phyloP scores from a whole-genome alignment of 2,888 invertebrate species.

The Entomobrya proxima region DNA sequence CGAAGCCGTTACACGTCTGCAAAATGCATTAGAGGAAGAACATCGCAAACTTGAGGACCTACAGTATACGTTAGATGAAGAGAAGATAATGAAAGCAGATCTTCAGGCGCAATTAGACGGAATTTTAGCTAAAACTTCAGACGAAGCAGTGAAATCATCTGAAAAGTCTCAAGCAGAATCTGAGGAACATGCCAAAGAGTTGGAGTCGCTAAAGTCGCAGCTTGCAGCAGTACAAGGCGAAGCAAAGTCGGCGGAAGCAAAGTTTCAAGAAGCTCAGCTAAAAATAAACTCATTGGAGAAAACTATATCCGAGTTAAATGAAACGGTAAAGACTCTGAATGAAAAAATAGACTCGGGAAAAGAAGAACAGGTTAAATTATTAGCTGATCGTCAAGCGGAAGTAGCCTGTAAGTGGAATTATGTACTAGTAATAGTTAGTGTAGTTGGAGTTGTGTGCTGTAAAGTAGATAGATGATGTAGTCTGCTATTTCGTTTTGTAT shows the following conservation, averaged over 20 bases:
- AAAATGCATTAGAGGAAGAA: conserved; percentile 83
- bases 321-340: conserved; percentile 40
- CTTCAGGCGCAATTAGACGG: conserved; percentile 81
- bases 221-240: conserved; percentile 65
- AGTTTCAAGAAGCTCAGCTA: conserved; percentile 50
- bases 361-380: not conserved
- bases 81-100: conserved; percentile 91
- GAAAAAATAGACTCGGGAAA: not conserved
- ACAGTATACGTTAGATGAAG: conserved; percentile 93
- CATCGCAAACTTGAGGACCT: conserved; percentile 91
- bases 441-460: not conserved
- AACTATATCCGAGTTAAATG: conserved; percentile 55
- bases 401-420: conserved; percentile 4
- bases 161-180: conserved; percentile 9
- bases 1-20: conserved; percentile 58
- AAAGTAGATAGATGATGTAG: not conserved
- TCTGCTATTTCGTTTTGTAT: not conserved
- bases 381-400: conserved; percentile 14
- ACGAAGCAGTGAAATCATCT: conserved; percentile 22
- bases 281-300: conserved; percentile 36
- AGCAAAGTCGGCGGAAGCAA: conserved; percentile 48
- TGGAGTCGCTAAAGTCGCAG: conserved; percentile 61
- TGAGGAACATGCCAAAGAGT: conserved; percentile 65
- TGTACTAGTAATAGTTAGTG: not conserved
- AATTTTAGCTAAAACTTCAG: conserved; percentile 38